Conservation (phyloP, 2,888 invertebrate genomes). For the Platycheirus albimanus region DNA sequence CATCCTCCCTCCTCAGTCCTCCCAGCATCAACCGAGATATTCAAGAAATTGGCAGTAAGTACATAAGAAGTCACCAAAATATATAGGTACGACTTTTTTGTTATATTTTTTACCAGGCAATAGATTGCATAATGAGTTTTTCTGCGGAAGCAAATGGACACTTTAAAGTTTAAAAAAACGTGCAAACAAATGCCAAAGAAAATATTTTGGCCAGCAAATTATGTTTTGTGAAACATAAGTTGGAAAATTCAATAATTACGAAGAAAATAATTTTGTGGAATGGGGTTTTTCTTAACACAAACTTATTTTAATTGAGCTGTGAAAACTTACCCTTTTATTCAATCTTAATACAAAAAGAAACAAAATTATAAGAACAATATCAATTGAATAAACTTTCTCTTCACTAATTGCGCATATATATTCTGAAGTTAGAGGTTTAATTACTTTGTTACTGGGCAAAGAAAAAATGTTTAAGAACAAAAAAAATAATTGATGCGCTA, state of each 20-base stretch:
- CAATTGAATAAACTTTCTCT: not conserved
- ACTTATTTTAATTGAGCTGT: too few species aligned
- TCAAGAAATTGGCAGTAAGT: not conserved
- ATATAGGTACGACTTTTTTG: not conserved
- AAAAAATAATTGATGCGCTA: not conserved
- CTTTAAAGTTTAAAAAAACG: too few species aligned
- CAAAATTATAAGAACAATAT: slow-evolving; percentile 4
- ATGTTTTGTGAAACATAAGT: not conserved
- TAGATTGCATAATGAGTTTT: slow-evolving; percentile 23
- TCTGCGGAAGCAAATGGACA: not conserved
- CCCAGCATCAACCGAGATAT: too few species aligned
- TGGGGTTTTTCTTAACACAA: not conserved
- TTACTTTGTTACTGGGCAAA: slow-evolving; percentile 1
- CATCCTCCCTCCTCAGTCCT: too few species aligned
- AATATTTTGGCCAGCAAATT: too few species aligned
- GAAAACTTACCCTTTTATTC: slow-evolving; percentile 9
- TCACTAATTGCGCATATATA: not conserved
- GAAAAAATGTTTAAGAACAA: not conserved
- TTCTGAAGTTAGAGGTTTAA: not conserved
- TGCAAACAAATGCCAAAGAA: too few species aligned
- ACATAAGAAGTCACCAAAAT: not conserved
- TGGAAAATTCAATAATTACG: slow-evolving; percentile 55
- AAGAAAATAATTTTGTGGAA: not conserved
- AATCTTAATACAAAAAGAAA: not conserved
- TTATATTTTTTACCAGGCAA: too few species aligned